Evolutionary conservation across 2,888 invertebrate species (phyloP).

Genomic region (Drosophila cracens): DNA sequence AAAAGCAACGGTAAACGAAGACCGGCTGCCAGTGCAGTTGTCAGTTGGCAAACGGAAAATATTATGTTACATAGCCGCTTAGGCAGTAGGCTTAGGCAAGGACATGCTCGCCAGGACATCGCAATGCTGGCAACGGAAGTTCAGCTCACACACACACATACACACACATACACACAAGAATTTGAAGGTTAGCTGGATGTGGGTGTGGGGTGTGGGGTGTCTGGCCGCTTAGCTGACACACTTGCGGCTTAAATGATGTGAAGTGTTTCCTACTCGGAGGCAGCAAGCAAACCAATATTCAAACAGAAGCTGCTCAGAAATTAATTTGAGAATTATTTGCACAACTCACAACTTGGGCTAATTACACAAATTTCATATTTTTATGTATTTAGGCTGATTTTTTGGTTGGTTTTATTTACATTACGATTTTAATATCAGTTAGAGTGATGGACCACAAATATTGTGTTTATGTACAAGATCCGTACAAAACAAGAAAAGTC

Average conservation of each 20-base stretch:
- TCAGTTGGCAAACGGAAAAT: conserved; percentile 66
- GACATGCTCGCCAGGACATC: conserved; percentile 38
- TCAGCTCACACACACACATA: conserved; percentile 34
- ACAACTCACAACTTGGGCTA: neutral
- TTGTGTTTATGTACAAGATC: neutral
- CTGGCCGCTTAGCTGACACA: conserved; percentile 37
- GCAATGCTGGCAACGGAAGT: conserved; percentile 55
- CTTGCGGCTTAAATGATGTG: conserved; percentile 40
- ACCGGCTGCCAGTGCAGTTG: conserved; percentile 43
- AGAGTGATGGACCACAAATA: neutral
- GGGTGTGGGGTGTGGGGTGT: conserved; percentile 11
- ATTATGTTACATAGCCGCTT: conserved; percentile 61
- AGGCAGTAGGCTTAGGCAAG: conserved; percentile 46
- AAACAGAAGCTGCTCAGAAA: too few relatives aligned
- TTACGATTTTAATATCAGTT: neutral
- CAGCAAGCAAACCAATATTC: neutral
- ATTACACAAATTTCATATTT: neutral
- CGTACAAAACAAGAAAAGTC: neutral
- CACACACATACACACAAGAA: conserved; percentile 1
- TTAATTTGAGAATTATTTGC: neutral
- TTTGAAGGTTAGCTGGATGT: conserved; percentile 46
- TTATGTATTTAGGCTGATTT: neutral
- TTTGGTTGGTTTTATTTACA: neutral
- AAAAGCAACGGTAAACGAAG: conserved; percentile 47
- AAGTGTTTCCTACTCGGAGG: conserved; percentile 44